Evolutionary conservation across 2,888 invertebrate genomes (phyloP), one percentile per base, ranked within the genome.

Genomic region (Trissolcus japonicus): DNA sequence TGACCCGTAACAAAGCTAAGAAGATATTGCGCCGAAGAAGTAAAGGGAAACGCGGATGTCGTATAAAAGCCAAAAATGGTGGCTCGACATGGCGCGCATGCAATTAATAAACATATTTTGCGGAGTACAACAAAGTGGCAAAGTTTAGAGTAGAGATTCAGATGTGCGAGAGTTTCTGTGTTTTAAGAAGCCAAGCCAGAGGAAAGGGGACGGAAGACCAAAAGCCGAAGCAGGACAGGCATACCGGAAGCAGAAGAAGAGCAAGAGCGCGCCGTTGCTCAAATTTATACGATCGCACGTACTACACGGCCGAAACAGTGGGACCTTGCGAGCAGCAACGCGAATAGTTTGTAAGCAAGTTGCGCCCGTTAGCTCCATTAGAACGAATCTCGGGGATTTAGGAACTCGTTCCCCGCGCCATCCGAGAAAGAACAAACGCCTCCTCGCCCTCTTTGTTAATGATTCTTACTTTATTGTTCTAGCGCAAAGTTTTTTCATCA

Each of bases 321-420:
- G 74, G 79, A 62, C 78, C 69, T 68, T 35, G 35, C 29, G 66
- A 79, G 77, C 48, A 67, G 80, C 62, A 82, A 83, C 82, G 82
- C 84, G 85, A 86, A 86, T 86, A 87, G 86, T 87, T 87, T 85
- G 86, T 84, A 85, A 88, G 85, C 85, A 86, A 87, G 86, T 87
- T 87, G 86, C 83, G 83, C 82, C 86, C 88, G 76, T 76, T 76
- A 76, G 76, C 76, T 69, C 76, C 77, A 86, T 89, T 88, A 87
- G 86, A 86, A 88, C 86, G 86, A 88, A 87, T 88, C 87, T 87
- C 85, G 69, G 84, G 86, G 86, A 88, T 88, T 88, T 87, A 87
- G 87, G 84, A 85, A 84, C 85, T 83, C 79, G 81, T 81, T 81
- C 80, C 83, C 71, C 77, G 54, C 57, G 59, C 54, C 65, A 66